Conservation (phyloP, 2,797 vertebrate species). For the Todus mexicanus region DNA sequence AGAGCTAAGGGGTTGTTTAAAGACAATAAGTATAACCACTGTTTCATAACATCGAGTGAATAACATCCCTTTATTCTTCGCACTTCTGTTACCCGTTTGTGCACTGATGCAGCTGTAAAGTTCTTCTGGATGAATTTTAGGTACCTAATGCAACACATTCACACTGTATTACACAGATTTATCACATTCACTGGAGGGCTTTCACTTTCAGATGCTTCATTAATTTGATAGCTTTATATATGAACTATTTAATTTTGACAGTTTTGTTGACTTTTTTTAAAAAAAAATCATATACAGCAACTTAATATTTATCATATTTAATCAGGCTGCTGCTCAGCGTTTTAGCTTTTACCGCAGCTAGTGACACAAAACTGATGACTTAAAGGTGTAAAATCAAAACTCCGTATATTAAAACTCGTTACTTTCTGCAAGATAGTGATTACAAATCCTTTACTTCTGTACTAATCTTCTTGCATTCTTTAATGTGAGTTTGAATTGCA, state of each 20-base stretch:
- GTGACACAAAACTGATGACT: neutral
- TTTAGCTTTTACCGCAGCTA: neutral
- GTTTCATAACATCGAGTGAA: neutral
- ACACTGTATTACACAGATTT: neutral
- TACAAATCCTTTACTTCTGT: neutral
- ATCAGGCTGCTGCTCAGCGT: neutral
- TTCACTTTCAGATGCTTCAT: neutral
- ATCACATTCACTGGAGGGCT: neutral
- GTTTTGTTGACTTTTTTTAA: neutral
- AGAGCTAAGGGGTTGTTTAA: neutral
- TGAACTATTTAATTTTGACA: neutral
- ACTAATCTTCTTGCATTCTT: neutral
- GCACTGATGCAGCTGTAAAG: neutral
- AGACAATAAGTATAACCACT: neutral
- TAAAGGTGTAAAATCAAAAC: neutral
- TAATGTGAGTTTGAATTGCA: neutral
- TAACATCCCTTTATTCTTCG: neutral
- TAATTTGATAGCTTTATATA: neutral
- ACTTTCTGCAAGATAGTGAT: neutral
- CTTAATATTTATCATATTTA: neutral
- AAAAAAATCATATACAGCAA: neutral
- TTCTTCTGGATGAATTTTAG: neutral
- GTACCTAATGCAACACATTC: neutral
- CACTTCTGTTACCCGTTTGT: neutral
- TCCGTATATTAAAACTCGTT: neutral